A percentile compares a stretch with the other conserved stretches of the same genome.
These are phyloP conservation scores for Limonius californicus DNA, from an alignment of 1,140 invertebrate genomes.

Conservation along the genomic window DNA sequence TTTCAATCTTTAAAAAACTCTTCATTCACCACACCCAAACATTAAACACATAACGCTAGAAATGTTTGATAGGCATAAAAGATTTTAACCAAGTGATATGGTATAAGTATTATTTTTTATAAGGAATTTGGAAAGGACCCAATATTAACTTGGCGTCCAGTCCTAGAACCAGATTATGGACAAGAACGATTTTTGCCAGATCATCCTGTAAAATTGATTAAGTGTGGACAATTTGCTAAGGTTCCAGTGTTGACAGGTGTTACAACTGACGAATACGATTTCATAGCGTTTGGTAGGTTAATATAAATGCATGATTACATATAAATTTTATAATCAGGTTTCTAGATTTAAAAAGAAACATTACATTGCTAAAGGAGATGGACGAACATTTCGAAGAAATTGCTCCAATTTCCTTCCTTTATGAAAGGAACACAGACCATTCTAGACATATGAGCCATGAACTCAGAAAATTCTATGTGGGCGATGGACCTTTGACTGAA, in stretches of 20 bases:
- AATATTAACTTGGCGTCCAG: slow-evolving; percentile 59
- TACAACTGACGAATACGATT: slow-evolving; percentile 63
- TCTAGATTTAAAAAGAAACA: slow-evolving; percentile 41
- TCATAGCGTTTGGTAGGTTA: slow-evolving; percentile 52
- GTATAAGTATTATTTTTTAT: not conserved
- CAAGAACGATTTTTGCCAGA: slow-evolving; percentile 62
- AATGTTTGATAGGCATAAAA: too few species aligned
- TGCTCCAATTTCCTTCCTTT: slow-evolving; percentile 56
- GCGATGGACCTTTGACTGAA: slow-evolving; percentile 39
- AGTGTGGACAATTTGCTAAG: slow-evolving; percentile 57
- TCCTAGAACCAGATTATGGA: slow-evolving; percentile 65
- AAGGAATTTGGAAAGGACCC: slow-evolving; percentile 58
- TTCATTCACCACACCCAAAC: too few species aligned
- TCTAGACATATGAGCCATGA: slow-evolving; percentile 50
- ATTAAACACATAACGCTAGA: too few species aligned
- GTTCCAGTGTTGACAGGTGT: slow-evolving; percentile 64
- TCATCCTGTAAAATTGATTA: slow-evolving; percentile 56
- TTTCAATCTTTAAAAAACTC: too few species aligned
- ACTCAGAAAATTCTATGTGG: slow-evolving; percentile 50
- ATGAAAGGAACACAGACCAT: slow-evolving; percentile 50
- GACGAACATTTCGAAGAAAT: slow-evolving; percentile 52
- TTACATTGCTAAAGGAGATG: slow-evolving; percentile 45
- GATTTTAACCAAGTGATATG: too few species aligned
- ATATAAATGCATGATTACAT: not conserved
- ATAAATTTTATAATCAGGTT: not conserved